Conservation (phyloP, 2,797 vertebrate species). For the Vespertilio murinus region DNA sequence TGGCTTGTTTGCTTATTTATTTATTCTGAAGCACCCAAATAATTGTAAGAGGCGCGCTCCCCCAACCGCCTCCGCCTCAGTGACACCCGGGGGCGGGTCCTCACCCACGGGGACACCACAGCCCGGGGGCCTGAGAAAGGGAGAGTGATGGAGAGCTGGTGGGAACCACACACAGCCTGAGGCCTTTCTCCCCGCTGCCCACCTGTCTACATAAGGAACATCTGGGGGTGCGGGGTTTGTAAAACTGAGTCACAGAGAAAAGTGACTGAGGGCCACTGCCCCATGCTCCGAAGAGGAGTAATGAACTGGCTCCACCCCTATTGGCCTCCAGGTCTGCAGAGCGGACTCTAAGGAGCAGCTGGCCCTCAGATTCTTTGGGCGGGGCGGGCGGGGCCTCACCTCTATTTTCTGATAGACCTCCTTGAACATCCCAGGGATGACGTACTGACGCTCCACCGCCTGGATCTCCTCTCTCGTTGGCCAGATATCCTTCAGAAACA, state of each 20-base stretch:
- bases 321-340: not conserved
- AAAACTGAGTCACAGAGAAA: not conserved
- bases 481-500: slow-evolving; percentile 97
- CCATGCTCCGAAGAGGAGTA: not conserved
- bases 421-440: slow-evolving; percentile 98
- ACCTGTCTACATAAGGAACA: not conserved
- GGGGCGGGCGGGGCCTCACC: slow-evolving; percentile 81
- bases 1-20: not conserved
- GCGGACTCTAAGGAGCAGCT: accelerated
- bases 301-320: not conserved
- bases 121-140: not conserved
- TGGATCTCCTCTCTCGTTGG: slow-evolving; percentile 96
- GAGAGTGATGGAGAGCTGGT: not conserved
- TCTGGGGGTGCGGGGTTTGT: not conserved
- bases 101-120: not conserved
- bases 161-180: not conserved
- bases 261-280: not conserved
- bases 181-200: not conserved
- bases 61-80: not conserved
- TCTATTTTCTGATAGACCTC: slow-evolving; percentile 98
- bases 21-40: not conserved
- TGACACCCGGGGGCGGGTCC: not conserved
- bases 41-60: not conserved
- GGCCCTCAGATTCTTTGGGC: accelerated
- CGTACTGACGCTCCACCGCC: slow-evolving; percentile 90